Base-by-base conservation (phyloP, 2,797 vertebrate species). In the Sebastes diaconus region DNA sequence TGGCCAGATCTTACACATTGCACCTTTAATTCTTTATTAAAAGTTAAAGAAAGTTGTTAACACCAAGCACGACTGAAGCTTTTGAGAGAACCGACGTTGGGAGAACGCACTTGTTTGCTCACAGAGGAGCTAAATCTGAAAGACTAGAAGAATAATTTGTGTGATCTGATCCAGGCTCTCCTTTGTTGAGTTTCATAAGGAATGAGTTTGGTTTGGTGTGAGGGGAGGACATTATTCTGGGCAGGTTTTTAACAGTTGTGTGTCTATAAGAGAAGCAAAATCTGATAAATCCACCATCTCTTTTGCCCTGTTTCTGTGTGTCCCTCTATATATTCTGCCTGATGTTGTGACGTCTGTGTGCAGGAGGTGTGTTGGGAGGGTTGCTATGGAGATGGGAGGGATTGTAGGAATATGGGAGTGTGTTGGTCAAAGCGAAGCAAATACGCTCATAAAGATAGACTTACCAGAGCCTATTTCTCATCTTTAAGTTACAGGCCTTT, bases 301-400 rank as follows among this genome's bases (percentile, higher is more conserved):
- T 93, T 88, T 80, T 93, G 77, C 87, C 87, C 80, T 85, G 87
- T 90, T 81, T 90, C 75, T 91, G 83, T 95, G 70, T 92, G 84
- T 90, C 87, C 84, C 75, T 91, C 87, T 90, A 64, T 87, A 87
- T 84, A 87, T 84, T 89, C 88, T 90, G 84, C 86, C 92, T 94
- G 73, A 61, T 94, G 91, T 95, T 84, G 87, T 94, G 86, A 69
- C 72, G 87, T 95, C 83, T 91, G 89, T 95, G 86, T 93, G 89
- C 90, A 96, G 95, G 94, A 95, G 95, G 95, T 96, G 92, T 90
- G 95, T 96, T 91, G 82, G 69, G 68, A 50, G 66, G 69, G 68
- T 66, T 69, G 16, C 52, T 80, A 22, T 55, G 36, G 32, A 27
- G 29, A 57, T 61, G 67, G 63, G 85, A 72, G 68, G 75, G 85